phyloP scores from a whole-genome alignment of 1,140 invertebrate species.

The Drosophila grimshawi region DNA sequence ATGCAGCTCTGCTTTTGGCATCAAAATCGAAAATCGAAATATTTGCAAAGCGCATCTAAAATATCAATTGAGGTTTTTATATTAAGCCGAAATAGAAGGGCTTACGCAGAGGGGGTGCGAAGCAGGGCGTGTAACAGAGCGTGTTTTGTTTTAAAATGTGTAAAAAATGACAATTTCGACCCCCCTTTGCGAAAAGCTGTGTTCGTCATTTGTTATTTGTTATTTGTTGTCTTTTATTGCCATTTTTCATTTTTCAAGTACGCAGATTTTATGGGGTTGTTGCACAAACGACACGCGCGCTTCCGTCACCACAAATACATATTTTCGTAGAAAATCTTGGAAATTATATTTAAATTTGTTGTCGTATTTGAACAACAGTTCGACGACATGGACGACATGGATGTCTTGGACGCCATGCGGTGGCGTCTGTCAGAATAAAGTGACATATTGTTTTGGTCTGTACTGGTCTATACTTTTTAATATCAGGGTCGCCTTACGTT shows the following conservation, averaged over 20 bases:
- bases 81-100: neutral
- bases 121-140: too few species aligned
- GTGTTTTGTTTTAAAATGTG: too few species aligned
- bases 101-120: too few species aligned
- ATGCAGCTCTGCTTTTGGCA: constrained; percentile 57
- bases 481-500: constrained; percentile 66
- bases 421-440: constrained; percentile 64
- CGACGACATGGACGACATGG: constrained; percentile 54
- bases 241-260: constrained; percentile 1
- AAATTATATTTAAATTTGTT: constrained; percentile 24
- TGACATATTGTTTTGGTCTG: constrained; percentile 58
- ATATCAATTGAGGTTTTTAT: constrained; percentile 49
- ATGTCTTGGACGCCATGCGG: neutral
- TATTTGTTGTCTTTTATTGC: constrained; percentile 12
- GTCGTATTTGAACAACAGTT: constrained; percentile 17
- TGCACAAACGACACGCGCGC: constrained; percentile 60
- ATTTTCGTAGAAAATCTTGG: constrained; percentile 58
- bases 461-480: constrained; percentile 29
- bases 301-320: constrained; percentile 59
- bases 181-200: neutral
- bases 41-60: constrained; percentile 63
- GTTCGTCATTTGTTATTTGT: constrained; percentile 16
- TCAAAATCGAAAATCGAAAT: constrained; percentile 42
- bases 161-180: too few species aligned
- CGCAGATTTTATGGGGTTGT: constrained; percentile 4